A percentile compares a stretch with the other conserved stretches of the same genome.
Evolutionary conservation across 2,888 invertebrate genomes (phyloP).

Genomic region (Drosophila acutilabella): DNA sequence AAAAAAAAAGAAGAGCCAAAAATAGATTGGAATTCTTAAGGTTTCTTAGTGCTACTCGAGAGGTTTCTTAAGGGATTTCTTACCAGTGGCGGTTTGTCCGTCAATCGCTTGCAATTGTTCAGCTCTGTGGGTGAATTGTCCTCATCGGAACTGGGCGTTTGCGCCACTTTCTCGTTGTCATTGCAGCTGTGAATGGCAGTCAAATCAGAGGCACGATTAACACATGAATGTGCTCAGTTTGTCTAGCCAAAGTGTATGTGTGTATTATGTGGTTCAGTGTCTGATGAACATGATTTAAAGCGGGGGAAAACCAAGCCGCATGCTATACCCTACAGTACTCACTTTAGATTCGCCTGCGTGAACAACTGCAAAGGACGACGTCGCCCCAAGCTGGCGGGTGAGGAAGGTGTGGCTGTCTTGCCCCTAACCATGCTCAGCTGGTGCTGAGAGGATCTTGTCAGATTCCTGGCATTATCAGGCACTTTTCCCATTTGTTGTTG

Average conservation of each 20-base stretch:
- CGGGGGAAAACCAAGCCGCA: slow-evolving; percentile 9
- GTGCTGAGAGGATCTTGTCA: slow-evolving; percentile 37
- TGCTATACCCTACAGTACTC: slow-evolving; percentile 62
- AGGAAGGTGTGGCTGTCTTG: slow-evolving; percentile 57
- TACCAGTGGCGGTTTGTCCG: slow-evolving; percentile 91
- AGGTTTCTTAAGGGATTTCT: slow-evolving; percentile 42
- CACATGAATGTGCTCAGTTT: slow-evolving; percentile 5
- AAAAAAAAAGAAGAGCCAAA: neutral
- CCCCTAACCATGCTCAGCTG: slow-evolving; percentile 35
- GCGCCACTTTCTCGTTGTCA: slow-evolving; percentile 83
- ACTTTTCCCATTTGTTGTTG: slow-evolving; percentile 12
- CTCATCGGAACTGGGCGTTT: slow-evolving; percentile 90
- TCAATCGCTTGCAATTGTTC: slow-evolving; percentile 92
- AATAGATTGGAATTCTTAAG: slow-evolving; percentile 23
- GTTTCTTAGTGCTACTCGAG: slow-evolving; percentile 8
- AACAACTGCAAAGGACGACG: slow-evolving; percentile 83
- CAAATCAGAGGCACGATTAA: neutral
- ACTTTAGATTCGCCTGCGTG: slow-evolving; percentile 83
- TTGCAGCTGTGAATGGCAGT: slow-evolving; percentile 78
- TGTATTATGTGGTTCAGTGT: slow-evolving; percentile 30
- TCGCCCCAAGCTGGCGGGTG: slow-evolving; percentile 62
- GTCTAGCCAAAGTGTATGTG: neutral
- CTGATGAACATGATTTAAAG: slow-evolving; percentile 66
- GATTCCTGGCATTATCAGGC: slow-evolving; percentile 34
- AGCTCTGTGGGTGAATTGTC: slow-evolving; percentile 94